Evolutionary conservation across 2,113 vertebrate species (phyloP).

Genomic region (Sylvicapra grimmia): DNA sequence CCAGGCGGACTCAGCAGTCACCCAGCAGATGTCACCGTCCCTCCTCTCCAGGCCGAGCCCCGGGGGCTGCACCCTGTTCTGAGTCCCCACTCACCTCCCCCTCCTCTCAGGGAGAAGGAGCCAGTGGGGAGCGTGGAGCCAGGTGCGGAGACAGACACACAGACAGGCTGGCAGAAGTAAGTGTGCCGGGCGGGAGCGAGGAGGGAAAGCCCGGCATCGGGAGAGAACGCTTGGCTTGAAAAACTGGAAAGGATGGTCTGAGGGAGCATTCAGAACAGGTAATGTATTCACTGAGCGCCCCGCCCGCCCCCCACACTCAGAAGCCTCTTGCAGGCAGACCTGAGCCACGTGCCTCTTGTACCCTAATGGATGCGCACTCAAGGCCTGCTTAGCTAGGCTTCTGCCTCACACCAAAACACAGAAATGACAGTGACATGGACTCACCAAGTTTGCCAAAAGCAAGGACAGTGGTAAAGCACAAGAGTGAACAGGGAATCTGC

Average conservation of each 20-base stretch:
- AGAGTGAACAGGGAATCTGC: neutral
- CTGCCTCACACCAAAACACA: neutral
- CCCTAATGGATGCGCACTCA: accelerated
- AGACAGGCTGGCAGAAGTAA: neutral
- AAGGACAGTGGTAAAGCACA: neutral
- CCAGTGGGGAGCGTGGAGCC: neutral
- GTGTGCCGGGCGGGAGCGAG: neutral
- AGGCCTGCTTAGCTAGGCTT: neutral
- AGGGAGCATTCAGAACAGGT: neutral
- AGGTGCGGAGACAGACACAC: neutral
- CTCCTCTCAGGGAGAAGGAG: neutral
- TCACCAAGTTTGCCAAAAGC: neutral
- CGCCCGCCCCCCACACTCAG: neutral
- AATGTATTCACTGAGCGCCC: neutral
- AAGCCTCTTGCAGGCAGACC: neutral
- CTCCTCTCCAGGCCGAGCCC: neutral
- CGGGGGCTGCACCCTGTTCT: accelerated
- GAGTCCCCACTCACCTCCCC: neutral
- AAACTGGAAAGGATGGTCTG: neutral
- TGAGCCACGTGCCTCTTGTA: accelerated
- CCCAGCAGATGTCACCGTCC: neutral
- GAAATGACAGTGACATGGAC: accelerated
- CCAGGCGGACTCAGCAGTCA: too few species aligned
- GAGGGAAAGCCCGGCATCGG: neutral
- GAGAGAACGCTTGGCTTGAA: neutral